Conservation (phyloP, 2,888 invertebrate genomes). For the Nomada fucata region DNA sequence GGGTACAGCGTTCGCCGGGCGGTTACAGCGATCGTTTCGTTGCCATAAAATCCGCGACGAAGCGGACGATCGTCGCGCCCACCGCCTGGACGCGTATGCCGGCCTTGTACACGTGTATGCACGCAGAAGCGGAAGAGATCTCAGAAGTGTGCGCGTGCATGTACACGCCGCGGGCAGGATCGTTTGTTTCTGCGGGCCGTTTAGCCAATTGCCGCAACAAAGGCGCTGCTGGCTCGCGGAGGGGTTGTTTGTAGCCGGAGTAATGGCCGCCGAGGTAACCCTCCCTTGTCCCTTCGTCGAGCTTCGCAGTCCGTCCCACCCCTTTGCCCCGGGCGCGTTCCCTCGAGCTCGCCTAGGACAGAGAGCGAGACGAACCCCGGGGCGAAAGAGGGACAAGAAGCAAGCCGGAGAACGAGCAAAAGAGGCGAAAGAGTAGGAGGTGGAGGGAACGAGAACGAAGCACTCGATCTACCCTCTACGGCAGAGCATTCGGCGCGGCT, state of each 20-base stretch:
- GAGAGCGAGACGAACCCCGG: conserved; percentile 30
- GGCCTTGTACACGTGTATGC: not conserved
- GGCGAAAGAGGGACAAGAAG: conserved; percentile 43
- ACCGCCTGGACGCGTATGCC: not conserved
- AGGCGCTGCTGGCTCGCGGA: conserved; percentile 78
- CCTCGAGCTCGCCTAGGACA: conserved; percentile 40
- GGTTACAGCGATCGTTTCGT: not conserved
- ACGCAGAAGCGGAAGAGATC: conserved; percentile 53
- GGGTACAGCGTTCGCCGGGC: not conserved
- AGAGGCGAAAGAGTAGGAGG: conserved; percentile 48
- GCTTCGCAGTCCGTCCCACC: conserved; percentile 56
- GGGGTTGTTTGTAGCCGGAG: conserved; percentile 82
- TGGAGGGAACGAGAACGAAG: conserved; percentile 58
- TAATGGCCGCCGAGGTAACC: conserved; percentile 78
- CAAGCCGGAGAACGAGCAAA: conserved; percentile 20
- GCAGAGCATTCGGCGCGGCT: conserved; percentile 69
- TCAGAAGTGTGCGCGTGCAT: conserved; percentile 4
- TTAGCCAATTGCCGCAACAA: conserved; percentile 82
- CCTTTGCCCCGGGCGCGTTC: conserved; percentile 23
- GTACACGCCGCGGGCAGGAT: conserved; percentile 75
- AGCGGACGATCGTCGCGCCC: conserved; percentile 26
- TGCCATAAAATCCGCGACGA: conserved; percentile 25
- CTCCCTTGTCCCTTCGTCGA: conserved; percentile 61
- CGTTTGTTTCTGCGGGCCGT: conserved; percentile 81
- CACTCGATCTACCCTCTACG: conserved; percentile 69